phyloP scores from a whole-genome alignment of 2,888 invertebrate species.

The Cheiracanthium punctorium region DNA sequence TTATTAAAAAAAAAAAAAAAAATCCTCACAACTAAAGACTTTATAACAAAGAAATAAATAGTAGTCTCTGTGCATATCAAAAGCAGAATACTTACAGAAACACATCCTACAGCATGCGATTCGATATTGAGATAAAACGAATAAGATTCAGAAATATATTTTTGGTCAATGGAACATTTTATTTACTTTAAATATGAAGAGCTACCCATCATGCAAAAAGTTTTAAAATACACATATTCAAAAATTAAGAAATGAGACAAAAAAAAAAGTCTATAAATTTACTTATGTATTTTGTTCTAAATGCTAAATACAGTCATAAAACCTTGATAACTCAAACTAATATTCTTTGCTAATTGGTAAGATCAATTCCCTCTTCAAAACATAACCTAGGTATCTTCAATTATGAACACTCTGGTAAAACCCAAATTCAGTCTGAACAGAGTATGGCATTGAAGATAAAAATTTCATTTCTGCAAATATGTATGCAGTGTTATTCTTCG shows the following conservation, averaged over 20 bases:
- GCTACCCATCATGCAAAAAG: constrained; percentile 39
- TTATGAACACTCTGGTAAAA: too few relatives aligned
- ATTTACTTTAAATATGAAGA: constrained; percentile 37
- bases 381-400: too few relatives aligned
- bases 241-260: background rate
- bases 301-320: too few relatives aligned
- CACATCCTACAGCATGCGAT: constrained; percentile 58
- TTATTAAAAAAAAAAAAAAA: background rate
- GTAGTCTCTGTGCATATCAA: constrained; percentile 48
- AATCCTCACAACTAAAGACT: background rate
- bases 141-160: constrained; percentile 55
- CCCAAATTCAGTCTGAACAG: too few relatives aligned
- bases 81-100: constrained; percentile 64
- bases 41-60: constrained; percentile 5
- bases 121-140: constrained; percentile 64
- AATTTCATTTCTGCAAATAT: too few relatives aligned
- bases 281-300: background rate
- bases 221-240: constrained; percentile 11
- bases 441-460: too few relatives aligned
- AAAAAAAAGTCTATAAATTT: background rate
- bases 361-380: too few relatives aligned
- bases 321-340: too few relatives aligned
- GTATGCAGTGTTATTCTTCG: too few relatives aligned
- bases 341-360: too few relatives aligned
- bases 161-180: constrained; percentile 33